phyloP scores from a whole-genome alignment of 2,113 vertebrate species.

The Mormyrus lacerda region DNA sequence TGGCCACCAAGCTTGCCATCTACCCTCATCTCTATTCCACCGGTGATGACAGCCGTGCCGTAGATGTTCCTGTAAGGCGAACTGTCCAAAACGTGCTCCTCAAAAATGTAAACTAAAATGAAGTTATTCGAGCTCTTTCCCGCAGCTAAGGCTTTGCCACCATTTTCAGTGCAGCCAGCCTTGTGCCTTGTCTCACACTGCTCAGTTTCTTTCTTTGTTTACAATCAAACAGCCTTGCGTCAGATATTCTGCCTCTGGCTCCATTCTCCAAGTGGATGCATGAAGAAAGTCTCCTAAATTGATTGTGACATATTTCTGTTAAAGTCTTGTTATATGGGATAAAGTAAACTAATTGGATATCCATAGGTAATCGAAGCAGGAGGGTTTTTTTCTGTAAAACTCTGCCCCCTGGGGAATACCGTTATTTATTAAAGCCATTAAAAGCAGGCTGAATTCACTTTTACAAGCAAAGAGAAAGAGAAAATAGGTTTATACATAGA shows the following conservation, averaged over 20 bases:
- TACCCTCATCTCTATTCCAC: conserved; percentile 33
- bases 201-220: neutral
- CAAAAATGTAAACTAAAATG: neutral
- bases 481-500: neutral
- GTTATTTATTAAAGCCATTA: neutral
- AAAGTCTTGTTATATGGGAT: conserved; percentile 38
- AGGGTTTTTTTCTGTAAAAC: neutral
- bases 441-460: neutral
- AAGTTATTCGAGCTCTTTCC: neutral
- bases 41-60: conserved; percentile 30
- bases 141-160: neutral
- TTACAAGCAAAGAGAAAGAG: neutral
- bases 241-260: neutral
- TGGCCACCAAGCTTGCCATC: conserved; percentile 30
- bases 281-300: conserved; percentile 16
- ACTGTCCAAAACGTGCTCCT: neutral
- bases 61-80: conserved; percentile 29
- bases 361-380: conserved; percentile 16
- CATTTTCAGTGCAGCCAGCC: neutral
- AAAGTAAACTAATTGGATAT: conserved; percentile 44
- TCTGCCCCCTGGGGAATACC: neutral
- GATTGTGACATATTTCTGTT: conserved; percentile 35
- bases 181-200: neutral
- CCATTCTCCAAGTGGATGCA: neutral
- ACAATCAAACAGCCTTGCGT: neutral